Evolutionary conservation across 2,113 vertebrate species (phyloP).

Genomic region (Orycteropus afer): DNA sequence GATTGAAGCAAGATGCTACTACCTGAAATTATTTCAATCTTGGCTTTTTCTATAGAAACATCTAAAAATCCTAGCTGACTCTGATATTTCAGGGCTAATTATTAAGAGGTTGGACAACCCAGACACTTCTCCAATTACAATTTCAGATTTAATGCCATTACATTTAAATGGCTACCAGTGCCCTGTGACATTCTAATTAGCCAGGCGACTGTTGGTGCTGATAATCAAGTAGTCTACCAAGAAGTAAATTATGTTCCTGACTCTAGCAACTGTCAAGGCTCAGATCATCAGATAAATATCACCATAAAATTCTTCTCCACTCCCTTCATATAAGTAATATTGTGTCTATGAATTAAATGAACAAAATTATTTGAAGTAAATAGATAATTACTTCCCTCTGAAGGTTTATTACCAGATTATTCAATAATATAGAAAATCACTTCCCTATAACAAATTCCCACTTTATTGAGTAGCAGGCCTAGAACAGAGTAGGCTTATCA

Average conservation of each 20-base stretch:
- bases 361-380: not conserved
- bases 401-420: not conserved
- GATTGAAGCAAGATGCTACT: conserved; percentile 40
- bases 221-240: conserved; percentile 30
- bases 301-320: not conserved
- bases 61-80: not conserved
- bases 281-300: not conserved
- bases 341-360: not conserved
- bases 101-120: not conserved
- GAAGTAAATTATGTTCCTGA: conserved; percentile 22
- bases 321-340: not conserved
- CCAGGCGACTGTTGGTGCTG: not conserved
- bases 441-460: not conserved
- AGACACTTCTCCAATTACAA: not conserved
- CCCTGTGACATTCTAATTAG: conserved; percentile 40
- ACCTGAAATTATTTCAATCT: conserved; percentile 40
- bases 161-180: conserved; percentile 17
- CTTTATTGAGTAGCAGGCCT: not conserved
- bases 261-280: not conserved
- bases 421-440: not conserved
- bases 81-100: conserved; percentile 8
- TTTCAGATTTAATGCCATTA: not conserved
- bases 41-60: not conserved
- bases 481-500: not conserved
- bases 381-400: not conserved